Evolutionary conservation across 2,888 invertebrate species (phyloP), one percentile per base, ranked within the genome.

Genomic region (Orchestes rusci): DNA sequence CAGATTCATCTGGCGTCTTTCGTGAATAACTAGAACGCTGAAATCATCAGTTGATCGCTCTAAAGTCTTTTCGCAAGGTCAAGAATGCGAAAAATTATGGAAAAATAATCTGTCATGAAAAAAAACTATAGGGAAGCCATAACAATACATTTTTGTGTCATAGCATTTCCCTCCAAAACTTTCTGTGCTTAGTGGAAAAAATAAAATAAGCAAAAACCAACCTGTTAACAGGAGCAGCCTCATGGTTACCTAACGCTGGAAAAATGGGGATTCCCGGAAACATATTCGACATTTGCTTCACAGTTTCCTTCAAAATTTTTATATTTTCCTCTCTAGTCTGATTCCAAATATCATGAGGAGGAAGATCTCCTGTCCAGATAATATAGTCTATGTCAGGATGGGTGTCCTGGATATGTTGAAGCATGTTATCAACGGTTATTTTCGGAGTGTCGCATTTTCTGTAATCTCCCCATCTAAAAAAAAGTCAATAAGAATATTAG

Each of bases 301-400:
- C 88, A 0, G 90, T 89, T 61, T 90, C 88, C 57, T 83, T 84
- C 15, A 92, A 73, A 37, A 90, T 84, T 66, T 85, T 82, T 16
- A 93, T 67, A 65, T 94, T 93, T 65, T 89, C 89, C 54, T 86
- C 85, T 54, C 83, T 80, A 0, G 91, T 92, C 69, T 92, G 92
- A 63, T 92, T 91, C 90, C 90, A 90, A 7, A 96, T 86, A 62
- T 95, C 92, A 62, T 97, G 97, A 0, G 95, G 90, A 3, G 95
- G 94, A 51, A 96, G 71, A 69, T 97, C 97, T 3, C 96, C 96
- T 0, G 95, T 95, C 91, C 95, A 94, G 29, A 94, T 68, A 52
- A 97, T 91, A 62, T 91, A 91, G 66, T 92, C 91, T 53, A 92
- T 88, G 61, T 91, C 91, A 45, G 84, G 79, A 70, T 92, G 92